Evolutionary conservation across 2,888 invertebrate genomes (phyloP).

Genomic region (Euclidia mi): DNA sequence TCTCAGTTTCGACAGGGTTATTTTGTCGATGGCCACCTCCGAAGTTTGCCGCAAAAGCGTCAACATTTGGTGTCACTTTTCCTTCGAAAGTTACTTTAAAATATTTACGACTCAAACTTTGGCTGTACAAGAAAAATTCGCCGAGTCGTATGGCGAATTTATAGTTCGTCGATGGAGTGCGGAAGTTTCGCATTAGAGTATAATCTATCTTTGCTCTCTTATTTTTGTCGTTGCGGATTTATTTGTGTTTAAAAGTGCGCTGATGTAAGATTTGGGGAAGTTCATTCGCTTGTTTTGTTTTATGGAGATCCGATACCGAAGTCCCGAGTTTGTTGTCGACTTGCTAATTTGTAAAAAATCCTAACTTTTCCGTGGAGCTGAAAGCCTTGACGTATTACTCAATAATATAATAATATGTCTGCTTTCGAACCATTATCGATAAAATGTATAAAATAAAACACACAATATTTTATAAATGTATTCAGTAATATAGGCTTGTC

Average conservation of each 20-base stretch:
- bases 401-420: neutral
- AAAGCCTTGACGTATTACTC: neutral
- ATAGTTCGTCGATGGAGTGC: conserved; percentile 79
- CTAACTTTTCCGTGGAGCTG: neutral
- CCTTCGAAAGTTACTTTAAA: conserved; percentile 86
- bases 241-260: conserved; percentile 73
- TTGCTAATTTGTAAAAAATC: conserved; percentile 22
- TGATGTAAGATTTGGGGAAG: conserved; percentile 55
- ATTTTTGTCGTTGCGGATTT: conserved; percentile 65
- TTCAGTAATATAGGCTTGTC: neutral
- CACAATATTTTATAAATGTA: neutral
- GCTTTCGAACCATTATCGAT: no score
- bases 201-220: conserved; percentile 63
- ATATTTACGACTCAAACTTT: conserved; percentile 87
- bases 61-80: conserved; percentile 86
- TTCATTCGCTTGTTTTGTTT: conserved; percentile 47
- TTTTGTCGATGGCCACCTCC: conserved; percentile 81
- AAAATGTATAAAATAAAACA: no score
- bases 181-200: conserved; percentile 75
- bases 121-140: conserved; percentile 76
- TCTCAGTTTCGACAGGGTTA: conserved; percentile 81
- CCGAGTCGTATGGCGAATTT: conserved; percentile 76
- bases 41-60: conserved; percentile 75
- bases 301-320: conserved; percentile 34
- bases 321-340: conserved; percentile 21